phyloP scores from a whole-genome alignment of 2,797 vertebrate genomes.

The Helostoma temminkii region DNA sequence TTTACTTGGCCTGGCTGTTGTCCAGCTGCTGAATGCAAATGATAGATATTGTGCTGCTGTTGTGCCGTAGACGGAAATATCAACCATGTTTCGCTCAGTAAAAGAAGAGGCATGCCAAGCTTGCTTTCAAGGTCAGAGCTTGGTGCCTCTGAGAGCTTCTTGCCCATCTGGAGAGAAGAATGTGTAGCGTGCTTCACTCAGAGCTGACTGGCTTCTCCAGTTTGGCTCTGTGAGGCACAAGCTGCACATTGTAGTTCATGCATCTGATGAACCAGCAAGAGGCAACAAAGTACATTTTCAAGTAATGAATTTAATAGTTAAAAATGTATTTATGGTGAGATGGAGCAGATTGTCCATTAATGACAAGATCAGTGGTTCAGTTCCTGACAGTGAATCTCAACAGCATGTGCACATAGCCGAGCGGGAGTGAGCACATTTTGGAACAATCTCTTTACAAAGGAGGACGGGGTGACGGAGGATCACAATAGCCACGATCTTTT shows the following conservation, averaged over 20 bases:
- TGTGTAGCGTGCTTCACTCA: conserved; percentile 24
- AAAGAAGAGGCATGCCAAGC: conserved; percentile 32
- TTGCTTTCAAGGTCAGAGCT: conserved; percentile 38
- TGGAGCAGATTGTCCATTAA: too few relatives aligned
- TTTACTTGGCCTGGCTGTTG: conserved; percentile 21
- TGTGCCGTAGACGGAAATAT: conserved; percentile 14
- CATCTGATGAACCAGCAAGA: conserved; percentile 15
- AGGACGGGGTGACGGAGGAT: too few relatives aligned
- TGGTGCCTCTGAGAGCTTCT: conserved; percentile 27
- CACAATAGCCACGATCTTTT: too few relatives aligned
- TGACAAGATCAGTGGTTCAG: too few relatives aligned
- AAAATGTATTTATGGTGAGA: too few relatives aligned
- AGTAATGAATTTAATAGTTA: neutral
- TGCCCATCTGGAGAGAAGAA: conserved; percentile 45
- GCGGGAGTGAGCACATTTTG: too few relatives aligned
- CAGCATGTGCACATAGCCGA: too few relatives aligned
- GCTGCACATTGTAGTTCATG: neutral
- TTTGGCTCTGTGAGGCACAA: neutral
- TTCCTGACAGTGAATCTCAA: too few relatives aligned
- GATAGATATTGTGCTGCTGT: conserved; percentile 29
- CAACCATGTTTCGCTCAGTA: conserved; percentile 15
- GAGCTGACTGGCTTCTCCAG: conserved; percentile 23
- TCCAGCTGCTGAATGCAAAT: conserved; percentile 43
- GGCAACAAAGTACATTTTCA: neutral
- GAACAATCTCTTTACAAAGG: too few relatives aligned